Conservation (phyloP, 2,888 invertebrate species). For the Biston betularia region DNA sequence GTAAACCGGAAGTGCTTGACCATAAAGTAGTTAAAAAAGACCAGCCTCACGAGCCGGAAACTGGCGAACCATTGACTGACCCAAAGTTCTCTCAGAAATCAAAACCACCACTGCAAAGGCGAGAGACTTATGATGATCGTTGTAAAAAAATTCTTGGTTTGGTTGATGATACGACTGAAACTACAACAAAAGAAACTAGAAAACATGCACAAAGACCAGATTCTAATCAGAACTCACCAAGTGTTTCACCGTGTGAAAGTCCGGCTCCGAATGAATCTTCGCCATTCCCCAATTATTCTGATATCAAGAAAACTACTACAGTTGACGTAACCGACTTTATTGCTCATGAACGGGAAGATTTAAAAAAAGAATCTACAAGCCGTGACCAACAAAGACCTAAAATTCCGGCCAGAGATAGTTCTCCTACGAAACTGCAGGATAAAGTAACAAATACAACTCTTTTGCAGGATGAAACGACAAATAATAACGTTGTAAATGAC, state of each 20-base stretch:
- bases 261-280: constrained; percentile 58
- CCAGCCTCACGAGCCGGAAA: constrained; percentile 53
- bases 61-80: constrained; percentile 47
- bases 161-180: constrained; percentile 68
- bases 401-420: constrained; percentile 51
- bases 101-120: constrained; percentile 87
- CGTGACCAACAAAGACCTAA: constrained; percentile 44
- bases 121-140: constrained; percentile 91
- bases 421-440: constrained; percentile 64
- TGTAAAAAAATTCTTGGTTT: constrained; percentile 90
- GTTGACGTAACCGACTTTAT: constrained; percentile 58
- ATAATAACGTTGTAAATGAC: constrained; percentile 31
- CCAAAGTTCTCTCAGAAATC: constrained; percentile 64
- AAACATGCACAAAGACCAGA: constrained; percentile 47
- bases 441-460: constrained; percentile 49
- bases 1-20: constrained; percentile 55
- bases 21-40: constrained; percentile 67
- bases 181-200: constrained; percentile 49
- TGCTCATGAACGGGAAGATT: constrained; percentile 56
- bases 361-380: constrained; percentile 46
- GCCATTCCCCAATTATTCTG: constrained; percentile 45
- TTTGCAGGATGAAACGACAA: constrained; percentile 30
- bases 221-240: constrained; percentile 60
- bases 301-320: constrained; percentile 44
- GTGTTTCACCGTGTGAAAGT: constrained; percentile 65